These are phyloP conservation scores for Baccha elongata DNA, from an alignment of 2,888 invertebrate genomes.

Conservation along the genomic window DNA sequence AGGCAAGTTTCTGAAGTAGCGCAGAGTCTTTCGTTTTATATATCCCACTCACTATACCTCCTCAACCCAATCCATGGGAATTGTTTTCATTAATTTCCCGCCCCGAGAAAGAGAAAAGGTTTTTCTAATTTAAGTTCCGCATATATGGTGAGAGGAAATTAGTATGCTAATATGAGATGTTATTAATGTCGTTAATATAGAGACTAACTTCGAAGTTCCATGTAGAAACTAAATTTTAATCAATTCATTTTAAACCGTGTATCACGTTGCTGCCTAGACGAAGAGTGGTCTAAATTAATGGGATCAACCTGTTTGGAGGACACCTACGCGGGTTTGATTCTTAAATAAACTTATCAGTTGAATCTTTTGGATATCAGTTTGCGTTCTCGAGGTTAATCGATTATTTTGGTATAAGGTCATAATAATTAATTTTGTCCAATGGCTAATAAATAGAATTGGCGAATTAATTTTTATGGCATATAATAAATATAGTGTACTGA, in stretches of 20 bases:
- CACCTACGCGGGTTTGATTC: constrained; percentile 43
- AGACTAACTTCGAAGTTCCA: not conserved
- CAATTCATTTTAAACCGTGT: constrained; percentile 10
- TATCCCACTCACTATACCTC: not conserved
- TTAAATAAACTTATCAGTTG: constrained; percentile 36
- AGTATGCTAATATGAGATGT: constrained; percentile 32
- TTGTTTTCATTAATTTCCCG: constrained; percentile 22
- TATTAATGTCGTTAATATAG: constrained; percentile 26
- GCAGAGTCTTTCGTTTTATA: too few species aligned
- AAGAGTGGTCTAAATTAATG: constrained; percentile 32
- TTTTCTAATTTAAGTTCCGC: constrained; percentile 12
- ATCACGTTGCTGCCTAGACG: not conserved
- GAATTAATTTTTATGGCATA: constrained; percentile 61
- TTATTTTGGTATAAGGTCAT: constrained; percentile 46
- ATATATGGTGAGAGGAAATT: constrained; percentile 32
- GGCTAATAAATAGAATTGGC: constrained; percentile 63
- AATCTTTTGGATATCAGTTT: constrained; percentile 47
- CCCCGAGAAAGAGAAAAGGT: not conserved
- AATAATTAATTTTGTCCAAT: constrained; percentile 45
- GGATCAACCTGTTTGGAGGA: constrained; percentile 17
- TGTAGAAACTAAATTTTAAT: constrained; percentile 10
- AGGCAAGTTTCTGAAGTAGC: not conserved
- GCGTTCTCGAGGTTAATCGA: constrained; percentile 24
- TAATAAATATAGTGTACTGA: constrained; percentile 31
- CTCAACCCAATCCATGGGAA: constrained; percentile 2